Evolutionary conservation across 2,113 vertebrate species (phyloP).

Genomic region (Nanorana parkeri): DNA sequence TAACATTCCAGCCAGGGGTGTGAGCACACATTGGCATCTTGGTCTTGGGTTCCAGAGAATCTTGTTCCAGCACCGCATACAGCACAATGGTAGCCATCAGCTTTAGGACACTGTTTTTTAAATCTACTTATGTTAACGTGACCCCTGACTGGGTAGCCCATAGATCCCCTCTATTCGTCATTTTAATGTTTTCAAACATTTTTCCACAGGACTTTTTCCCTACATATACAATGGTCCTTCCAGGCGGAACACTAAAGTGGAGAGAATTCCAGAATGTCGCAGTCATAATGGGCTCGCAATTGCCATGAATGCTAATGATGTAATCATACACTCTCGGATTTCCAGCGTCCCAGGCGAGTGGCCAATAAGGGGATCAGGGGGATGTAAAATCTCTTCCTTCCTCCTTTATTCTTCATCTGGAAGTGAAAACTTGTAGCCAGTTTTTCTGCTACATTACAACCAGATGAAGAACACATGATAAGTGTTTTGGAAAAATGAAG

Average conservation of each 20-base stretch:
- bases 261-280: constrained; percentile 7
- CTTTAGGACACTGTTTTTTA: too few relatives aligned
- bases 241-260: neutral
- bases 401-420: constrained; percentile 39
- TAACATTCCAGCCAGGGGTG: too few relatives aligned
- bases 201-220: neutral
- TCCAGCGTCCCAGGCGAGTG: neutral
- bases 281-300: neutral
- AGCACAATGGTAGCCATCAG: too few relatives aligned
- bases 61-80: too few relatives aligned
- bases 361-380: constrained; percentile 20
- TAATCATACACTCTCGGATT: constrained; percentile 1
- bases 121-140: too few relatives aligned
- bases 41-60: too few relatives aligned
- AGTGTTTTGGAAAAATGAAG: constrained; percentile 20
- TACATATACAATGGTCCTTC: neutral
- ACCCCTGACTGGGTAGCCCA: too few relatives aligned
- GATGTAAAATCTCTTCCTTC: constrained; percentile 40
- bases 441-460: constrained; percentile 44
- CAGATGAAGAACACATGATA: constrained; percentile 40
- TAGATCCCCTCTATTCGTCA: too few relatives aligned
- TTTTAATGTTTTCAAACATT: neutral
- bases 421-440: constrained; percentile 31
- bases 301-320: constrained; percentile 8
- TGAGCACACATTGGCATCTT: too few relatives aligned